A percentile compares a stretch with the other conserved stretches of the same genome.
Conservation (phyloP, 1,140 invertebrate genomes). For the Myzus persicae region DNA sequence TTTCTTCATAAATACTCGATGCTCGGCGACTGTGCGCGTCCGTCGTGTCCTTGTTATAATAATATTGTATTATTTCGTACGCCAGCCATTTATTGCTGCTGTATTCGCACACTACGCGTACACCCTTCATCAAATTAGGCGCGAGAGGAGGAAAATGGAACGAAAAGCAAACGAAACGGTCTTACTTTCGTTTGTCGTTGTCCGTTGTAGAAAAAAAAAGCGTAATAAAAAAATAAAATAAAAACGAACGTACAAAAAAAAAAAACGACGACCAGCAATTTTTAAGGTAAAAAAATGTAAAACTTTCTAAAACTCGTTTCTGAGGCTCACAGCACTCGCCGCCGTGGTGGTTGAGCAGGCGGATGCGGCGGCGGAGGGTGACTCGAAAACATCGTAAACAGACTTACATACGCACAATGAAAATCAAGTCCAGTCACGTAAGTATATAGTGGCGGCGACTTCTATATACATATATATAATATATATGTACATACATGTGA, state of each 20-base stretch:
- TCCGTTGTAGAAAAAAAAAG: not conserved
- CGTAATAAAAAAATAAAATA: not conserved
- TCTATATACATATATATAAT: not conserved
- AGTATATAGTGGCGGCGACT: not conserved
- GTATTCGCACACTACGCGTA: not conserved
- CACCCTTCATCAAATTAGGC: not conserved
- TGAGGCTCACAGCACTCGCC: not conserved
- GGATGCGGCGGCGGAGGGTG: not conserved
- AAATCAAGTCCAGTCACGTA: slow-evolving; percentile 47
- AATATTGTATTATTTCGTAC: not conserved
- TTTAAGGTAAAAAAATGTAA: slow-evolving; percentile 49
- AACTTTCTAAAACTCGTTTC: slow-evolving; percentile 48
- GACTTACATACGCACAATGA: slow-evolving; percentile 1
- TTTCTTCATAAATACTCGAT: not conserved
- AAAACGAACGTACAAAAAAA: not conserved
- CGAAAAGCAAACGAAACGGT: not conserved
- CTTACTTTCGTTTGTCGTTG: slow-evolving; percentile 29
- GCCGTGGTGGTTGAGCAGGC: not conserved
- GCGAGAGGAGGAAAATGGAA: not conserved
- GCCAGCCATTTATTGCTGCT: not conserved
- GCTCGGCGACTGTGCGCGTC: not conserved
- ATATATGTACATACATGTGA: no score
- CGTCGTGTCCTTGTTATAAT: not conserved
- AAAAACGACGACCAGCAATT: not conserved
- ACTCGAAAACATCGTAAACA: slow-evolving; percentile 36